Percentiles rank a stretch among this genome's conserved stretches.
These are phyloP conservation scores for Mylabris phalerata DNA, from an alignment of 1,140 invertebrate species.

Conservation along the genomic window DNA sequence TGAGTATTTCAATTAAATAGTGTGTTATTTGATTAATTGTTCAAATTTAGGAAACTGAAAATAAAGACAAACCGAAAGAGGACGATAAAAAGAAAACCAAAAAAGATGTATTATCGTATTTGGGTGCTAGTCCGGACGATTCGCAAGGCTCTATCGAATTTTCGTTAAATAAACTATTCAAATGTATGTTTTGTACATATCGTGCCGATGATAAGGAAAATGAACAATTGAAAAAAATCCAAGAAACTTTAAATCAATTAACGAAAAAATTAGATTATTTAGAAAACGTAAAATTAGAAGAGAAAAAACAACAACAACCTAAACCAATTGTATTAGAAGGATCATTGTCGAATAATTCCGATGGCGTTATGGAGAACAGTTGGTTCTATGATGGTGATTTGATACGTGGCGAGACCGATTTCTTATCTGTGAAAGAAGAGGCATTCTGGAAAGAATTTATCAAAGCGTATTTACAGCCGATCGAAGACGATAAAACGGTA, in stretches of 20 bases:
- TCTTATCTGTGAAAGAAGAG: constrained; percentile 54
- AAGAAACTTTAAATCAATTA: constrained; percentile 17
- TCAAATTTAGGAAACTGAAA: constrained; percentile 1
- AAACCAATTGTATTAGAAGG: constrained; percentile 3
- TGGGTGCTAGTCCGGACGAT: constrained; percentile 38
- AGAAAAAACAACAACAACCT: constrained; percentile 3
- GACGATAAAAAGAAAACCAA: constrained; percentile 5
- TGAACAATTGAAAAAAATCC: constrained; percentile 49
- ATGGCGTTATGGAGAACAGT: constrained; percentile 32
- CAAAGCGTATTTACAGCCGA: constrained; percentile 62
- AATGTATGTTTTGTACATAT: constrained; percentile 55
- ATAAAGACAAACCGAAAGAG: constrained; percentile 18
- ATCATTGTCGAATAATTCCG: constrained; percentile 14
- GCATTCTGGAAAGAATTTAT: constrained; percentile 70
- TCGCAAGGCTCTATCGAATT: constrained; percentile 56
- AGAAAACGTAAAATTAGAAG: constrained; percentile 4
- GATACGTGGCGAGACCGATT: constrained; percentile 54
- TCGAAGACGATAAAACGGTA: constrained; percentile 50
- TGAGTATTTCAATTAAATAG: constrained; percentile 28
- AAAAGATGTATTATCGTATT: constrained; percentile 24
- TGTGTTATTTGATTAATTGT: not conserved
- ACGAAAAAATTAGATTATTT: constrained; percentile 16
- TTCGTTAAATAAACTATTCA: constrained; percentile 55
- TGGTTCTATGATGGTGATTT: constrained; percentile 67
- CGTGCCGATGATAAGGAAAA: constrained; percentile 48